A percentile compares a stretch with the other conserved stretches of the same genome.
Conservation (phyloP, 1,140 invertebrate genomes). For the Maniola jurtina region DNA sequence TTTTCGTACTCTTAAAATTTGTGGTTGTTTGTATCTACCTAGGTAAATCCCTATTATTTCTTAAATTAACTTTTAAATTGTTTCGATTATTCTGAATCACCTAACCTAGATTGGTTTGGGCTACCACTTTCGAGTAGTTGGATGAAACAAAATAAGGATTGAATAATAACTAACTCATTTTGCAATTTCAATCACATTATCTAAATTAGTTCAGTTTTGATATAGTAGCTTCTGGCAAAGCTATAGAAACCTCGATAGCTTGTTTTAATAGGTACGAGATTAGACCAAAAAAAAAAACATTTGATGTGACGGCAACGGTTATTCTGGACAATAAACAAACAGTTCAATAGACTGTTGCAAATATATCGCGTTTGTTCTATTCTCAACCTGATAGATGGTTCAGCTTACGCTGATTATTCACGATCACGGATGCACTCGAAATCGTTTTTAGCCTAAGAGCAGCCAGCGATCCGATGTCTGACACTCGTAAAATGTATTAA, state of each 20-base stretch:
- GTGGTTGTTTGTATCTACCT: background rate
- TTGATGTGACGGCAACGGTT: background rate
- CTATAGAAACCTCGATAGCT: background rate
- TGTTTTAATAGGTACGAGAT: background rate
- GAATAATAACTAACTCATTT: too few relatives aligned
- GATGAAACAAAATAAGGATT: too few relatives aligned
- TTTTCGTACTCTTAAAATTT: background rate
- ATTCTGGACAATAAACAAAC: slow-evolving; percentile 6
- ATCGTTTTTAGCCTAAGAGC: slow-evolving; percentile 6
- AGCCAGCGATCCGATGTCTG: too few relatives aligned
- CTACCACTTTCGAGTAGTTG: too few relatives aligned
- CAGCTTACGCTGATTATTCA: slow-evolving; percentile 12
- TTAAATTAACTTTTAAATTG: background rate
- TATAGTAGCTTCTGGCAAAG: too few relatives aligned
- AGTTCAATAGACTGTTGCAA: slow-evolving; percentile 12
- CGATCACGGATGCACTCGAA: slow-evolving; percentile 11
- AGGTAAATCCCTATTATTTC: background rate
- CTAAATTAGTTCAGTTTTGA: too few relatives aligned
- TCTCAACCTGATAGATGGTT: slow-evolving; percentile 7
- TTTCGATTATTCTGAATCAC: too few relatives aligned
- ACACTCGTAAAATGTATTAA: too few relatives aligned
- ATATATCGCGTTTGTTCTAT: slow-evolving; percentile 15
- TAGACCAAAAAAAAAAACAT: background rate
- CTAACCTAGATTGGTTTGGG: too few relatives aligned
- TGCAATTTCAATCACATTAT: too few relatives aligned